Evolutionary conservation across 2,797 vertebrate species (phyloP).

Genomic region (Parotocinclus haroldoi): DNA sequence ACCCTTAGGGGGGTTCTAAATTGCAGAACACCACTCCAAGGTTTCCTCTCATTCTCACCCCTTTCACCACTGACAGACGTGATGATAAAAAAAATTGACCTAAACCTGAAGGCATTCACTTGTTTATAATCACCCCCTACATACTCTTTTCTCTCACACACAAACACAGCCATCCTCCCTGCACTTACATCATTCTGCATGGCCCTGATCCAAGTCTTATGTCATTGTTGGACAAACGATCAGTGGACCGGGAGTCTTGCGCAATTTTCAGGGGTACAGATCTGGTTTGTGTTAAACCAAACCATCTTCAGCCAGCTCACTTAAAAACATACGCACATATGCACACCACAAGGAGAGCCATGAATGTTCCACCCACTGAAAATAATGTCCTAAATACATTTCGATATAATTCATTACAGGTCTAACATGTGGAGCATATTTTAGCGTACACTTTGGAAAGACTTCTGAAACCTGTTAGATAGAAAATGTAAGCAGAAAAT

Average conservation of each 20-base stretch:
- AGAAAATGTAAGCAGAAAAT: too few species aligned
- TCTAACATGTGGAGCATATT: too few species aligned
- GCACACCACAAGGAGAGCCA: conserved; percentile 10
- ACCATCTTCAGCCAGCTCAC: conserved; percentile 16
- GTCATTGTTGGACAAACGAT: conserved; percentile 45
- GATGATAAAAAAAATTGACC: conserved; percentile 35
- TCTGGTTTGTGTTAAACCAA: conserved; percentile 36
- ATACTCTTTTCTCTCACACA: background rate
- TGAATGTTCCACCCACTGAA: background rate
- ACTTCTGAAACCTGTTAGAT: too few species aligned
- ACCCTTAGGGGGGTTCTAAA: conserved; percentile 3
- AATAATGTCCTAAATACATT: too few species aligned
- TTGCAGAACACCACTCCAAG: conserved; percentile 24
- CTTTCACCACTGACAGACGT: conserved; percentile 30
- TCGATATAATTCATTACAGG: too few species aligned
- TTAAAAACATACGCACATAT: conserved; percentile 33
- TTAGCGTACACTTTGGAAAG: too few species aligned
- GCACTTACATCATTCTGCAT: conserved; percentile 33
- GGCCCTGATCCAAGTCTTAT: conserved; percentile 31
- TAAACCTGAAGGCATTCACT: conserved; percentile 26
- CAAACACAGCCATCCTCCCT: conserved; percentile 1
- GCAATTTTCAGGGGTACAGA: conserved; percentile 8
- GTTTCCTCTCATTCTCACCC: conserved; percentile 18
- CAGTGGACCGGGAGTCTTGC: conserved; percentile 29
- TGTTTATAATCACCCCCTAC: conserved; percentile 32